A percentile compares a stretch with the other conserved stretches of the same genome.
phyloP scores from a whole-genome alignment of 2,113 vertebrate genomes.

The Pomatostomus ruficeps region DNA sequence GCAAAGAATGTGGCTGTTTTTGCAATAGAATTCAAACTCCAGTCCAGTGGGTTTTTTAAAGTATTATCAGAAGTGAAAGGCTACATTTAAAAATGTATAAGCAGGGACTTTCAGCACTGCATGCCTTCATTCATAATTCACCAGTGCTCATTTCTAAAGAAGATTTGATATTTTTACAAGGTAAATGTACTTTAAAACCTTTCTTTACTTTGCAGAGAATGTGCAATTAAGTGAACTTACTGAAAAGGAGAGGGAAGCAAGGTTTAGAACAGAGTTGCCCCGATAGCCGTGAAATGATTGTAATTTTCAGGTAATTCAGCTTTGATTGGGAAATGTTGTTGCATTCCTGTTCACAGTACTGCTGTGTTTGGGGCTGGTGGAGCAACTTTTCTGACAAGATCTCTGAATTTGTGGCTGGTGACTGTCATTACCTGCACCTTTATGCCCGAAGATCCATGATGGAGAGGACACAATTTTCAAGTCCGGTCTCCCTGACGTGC shows the following conservation, averaged over 20 bases:
- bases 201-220: constrained; percentile 49
- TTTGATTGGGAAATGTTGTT: background rate
- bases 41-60: background rate
- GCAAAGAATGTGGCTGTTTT: background rate
- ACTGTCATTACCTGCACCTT: background rate
- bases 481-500: fast-evolving
- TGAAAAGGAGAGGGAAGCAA: background rate
- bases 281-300: background rate
- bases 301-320: background rate
- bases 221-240: background rate
- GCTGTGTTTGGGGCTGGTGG: background rate
- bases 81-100: constrained; percentile 64
- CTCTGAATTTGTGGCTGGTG: background rate
- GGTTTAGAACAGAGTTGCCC: background rate
- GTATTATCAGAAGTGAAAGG: constrained; percentile 48
- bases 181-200: constrained; percentile 57
- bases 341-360: background rate
- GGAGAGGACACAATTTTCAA: background rate
- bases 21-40: background rate
- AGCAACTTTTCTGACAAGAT: background rate
- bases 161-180: constrained; percentile 46
- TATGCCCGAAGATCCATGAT: background rate
- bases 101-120: constrained; percentile 13
- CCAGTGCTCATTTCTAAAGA: constrained; percentile 19
- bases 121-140: constrained; percentile 64